Evolutionary conservation across 2,888 invertebrate genomes (phyloP).

Genomic region (Thereva nobilitata): DNA sequence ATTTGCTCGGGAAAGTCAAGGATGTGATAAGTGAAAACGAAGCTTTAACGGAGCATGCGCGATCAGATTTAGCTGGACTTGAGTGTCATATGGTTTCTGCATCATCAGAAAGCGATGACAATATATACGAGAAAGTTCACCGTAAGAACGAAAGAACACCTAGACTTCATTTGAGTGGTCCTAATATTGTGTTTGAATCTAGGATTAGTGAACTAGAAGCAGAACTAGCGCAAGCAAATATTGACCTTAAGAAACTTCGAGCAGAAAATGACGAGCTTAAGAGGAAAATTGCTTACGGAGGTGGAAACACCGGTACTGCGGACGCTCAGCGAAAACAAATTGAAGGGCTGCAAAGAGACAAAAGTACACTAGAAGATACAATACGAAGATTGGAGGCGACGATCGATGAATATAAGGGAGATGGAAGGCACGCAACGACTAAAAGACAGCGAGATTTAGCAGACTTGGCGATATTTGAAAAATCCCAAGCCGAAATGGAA

Average conservation of each 20-base stretch:
- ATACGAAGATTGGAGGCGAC: slow-evolving; percentile 70
- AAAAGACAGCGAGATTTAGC: slow-evolving; percentile 74
- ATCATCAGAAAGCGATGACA: slow-evolving; percentile 63
- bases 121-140: slow-evolving; percentile 40
- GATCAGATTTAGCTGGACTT: slow-evolving; percentile 67
- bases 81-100: slow-evolving; percentile 55
- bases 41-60: slow-evolving; percentile 76
- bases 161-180: slow-evolving; percentile 66
- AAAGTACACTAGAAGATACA: slow-evolving; percentile 69
- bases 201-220: slow-evolving; percentile 84
- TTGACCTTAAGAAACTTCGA: slow-evolving; percentile 74
- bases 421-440: slow-evolving; percentile 65
- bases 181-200: slow-evolving; percentile 81
- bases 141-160: slow-evolving; percentile 49
- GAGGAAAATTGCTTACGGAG: slow-evolving; percentile 53
- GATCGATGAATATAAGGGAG: slow-evolving; percentile 67
- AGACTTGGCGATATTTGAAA: slow-evolving; percentile 77
- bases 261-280: slow-evolving; percentile 65
- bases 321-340: slow-evolving; percentile 71
- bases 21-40: slow-evolving; percentile 86
- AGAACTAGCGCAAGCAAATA: slow-evolving; percentile 75
- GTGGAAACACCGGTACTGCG: slow-evolving; percentile 57
- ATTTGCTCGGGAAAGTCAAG: slow-evolving; percentile 78
- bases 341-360: slow-evolving; percentile 73
- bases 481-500: slow-evolving; percentile 75